Evolutionary conservation across 2,888 invertebrate species (phyloP).

Genomic region (Dasysyrphus tricinctus): DNA sequence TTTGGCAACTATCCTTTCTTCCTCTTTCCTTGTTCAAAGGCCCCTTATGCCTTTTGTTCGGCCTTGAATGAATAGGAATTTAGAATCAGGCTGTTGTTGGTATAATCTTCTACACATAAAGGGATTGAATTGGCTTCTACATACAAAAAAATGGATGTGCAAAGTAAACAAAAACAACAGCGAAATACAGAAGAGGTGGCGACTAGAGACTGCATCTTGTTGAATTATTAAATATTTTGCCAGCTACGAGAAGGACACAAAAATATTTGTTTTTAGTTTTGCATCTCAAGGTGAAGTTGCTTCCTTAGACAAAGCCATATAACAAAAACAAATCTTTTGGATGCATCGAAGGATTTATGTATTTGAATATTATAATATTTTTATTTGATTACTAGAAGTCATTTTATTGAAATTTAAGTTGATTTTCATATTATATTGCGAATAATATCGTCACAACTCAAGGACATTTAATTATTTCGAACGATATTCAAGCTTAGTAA

Average conservation of each 20-base stretch:
- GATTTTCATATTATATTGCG: too few species aligned
- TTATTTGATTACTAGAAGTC: too few species aligned
- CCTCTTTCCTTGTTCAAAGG: too few species aligned
- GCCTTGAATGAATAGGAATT: neutral
- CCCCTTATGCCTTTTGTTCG: neutral
- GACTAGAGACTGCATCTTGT: neutral
- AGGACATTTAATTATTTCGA: too few species aligned
- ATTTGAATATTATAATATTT: too few species aligned
- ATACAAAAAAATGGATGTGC: neutral
- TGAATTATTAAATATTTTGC: slow-evolving; percentile 33
- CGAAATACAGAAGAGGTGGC: neutral
- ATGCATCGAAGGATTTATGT: neutral
- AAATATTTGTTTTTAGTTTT: slow-evolving; percentile 36
- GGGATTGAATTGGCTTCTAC: slow-evolving; percentile 6
- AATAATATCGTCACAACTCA: too few species aligned
- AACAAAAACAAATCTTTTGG: neutral
- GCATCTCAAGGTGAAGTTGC: neutral
- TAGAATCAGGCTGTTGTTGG: neutral
- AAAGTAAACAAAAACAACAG: slow-evolving; percentile 18
- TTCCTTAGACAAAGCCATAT: neutral
- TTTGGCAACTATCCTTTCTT: too few species aligned
- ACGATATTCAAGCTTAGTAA: too few species aligned
- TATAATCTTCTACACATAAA: neutral
- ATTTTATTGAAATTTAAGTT: too few species aligned
- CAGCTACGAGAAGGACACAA: slow-evolving; percentile 32